These are phyloP conservation scores for Rhincodon typus DNA, from an alignment of 2,797 vertebrate species.

Conservation along the genomic window DNA sequence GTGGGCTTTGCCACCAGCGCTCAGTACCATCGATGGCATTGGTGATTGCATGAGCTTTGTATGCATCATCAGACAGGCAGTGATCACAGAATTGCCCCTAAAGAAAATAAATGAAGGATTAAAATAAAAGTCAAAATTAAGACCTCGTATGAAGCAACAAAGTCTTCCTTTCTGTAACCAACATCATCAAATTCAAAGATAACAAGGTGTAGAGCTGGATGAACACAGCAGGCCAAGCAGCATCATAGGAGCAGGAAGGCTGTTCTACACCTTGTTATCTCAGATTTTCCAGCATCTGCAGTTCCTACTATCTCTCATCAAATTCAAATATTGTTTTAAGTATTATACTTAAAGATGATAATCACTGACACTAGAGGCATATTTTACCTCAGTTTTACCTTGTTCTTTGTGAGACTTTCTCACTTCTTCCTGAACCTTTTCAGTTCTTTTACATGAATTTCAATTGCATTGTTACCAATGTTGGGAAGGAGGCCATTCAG, in stretches of 20 bases:
- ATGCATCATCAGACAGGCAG: slow-evolving; percentile 71
- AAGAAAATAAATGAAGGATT: slow-evolving; percentile 38
- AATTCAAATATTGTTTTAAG: background rate
- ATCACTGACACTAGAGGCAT: background rate
- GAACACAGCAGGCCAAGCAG: no score
- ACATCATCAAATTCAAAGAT: background rate
- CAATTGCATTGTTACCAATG: background rate
- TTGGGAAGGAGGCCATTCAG: background rate
- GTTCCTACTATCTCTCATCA: no score
- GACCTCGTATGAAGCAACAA: background rate
- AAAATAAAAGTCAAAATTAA: background rate
- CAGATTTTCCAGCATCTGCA: no score
- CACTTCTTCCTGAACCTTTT: background rate
- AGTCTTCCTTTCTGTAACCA: background rate
- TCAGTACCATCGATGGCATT: slow-evolving; percentile 84
- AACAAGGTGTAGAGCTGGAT: no score
- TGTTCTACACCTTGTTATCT: no score
- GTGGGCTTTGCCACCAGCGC: slow-evolving; percentile 92
- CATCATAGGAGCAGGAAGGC: no score
- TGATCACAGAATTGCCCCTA: slow-evolving; percentile 88
- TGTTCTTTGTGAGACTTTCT: background rate
- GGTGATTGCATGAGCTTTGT: slow-evolving; percentile 70
- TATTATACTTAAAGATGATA: background rate
- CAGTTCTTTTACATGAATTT: background rate
- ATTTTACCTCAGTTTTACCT: background rate